phyloP scores from a whole-genome alignment of 2,797 vertebrate genomes.

The Platyrinchus mystaceus region DNA sequence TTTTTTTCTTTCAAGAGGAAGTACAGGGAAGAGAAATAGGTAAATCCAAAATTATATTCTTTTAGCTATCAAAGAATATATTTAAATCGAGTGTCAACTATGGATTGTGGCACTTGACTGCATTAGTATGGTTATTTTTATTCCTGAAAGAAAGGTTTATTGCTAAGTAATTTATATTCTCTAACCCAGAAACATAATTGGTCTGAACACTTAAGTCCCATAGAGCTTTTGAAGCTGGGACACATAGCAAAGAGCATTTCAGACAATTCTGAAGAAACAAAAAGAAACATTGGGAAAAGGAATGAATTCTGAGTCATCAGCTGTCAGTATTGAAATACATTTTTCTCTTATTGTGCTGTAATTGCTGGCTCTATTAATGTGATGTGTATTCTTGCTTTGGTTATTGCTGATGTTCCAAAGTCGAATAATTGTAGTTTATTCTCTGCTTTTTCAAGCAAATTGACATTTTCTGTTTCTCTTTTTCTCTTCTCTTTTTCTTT shows the following conservation, averaged over 20 bases:
- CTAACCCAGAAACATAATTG: slow-evolving; percentile 6
- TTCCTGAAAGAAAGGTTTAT: slow-evolving; percentile 39
- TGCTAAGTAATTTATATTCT: slow-evolving; percentile 46
- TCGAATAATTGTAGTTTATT: slow-evolving; percentile 7
- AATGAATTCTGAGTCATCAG: slow-evolving; percentile 53
- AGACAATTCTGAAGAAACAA: slow-evolving; percentile 50
- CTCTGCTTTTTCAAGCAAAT: slow-evolving; percentile 12
- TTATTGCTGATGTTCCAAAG: slow-evolving; percentile 49
- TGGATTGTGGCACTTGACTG: background rate
- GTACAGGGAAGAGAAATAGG: background rate
- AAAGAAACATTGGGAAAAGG: slow-evolving; percentile 15
- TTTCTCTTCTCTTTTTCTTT: background rate
- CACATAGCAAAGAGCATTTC: slow-evolving; percentile 16
- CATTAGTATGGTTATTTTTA: slow-evolving; percentile 31
- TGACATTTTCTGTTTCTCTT: background rate
- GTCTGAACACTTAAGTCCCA: slow-evolving; percentile 15
- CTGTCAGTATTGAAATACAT: slow-evolving; percentile 52
- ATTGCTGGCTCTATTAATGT: slow-evolving; percentile 43
- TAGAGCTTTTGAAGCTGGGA: slow-evolving; percentile 41
- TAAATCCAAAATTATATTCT: background rate
- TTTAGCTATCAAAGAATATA: background rate
- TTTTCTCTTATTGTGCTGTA: slow-evolving; percentile 51
- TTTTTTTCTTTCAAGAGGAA: background rate
- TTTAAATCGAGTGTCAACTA: background rate
- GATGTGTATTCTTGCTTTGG: slow-evolving; percentile 23